These are phyloP conservation scores for Hecatera dysodea DNA, from an alignment of 2,888 invertebrate species.

Conservation along the genomic window DNA sequence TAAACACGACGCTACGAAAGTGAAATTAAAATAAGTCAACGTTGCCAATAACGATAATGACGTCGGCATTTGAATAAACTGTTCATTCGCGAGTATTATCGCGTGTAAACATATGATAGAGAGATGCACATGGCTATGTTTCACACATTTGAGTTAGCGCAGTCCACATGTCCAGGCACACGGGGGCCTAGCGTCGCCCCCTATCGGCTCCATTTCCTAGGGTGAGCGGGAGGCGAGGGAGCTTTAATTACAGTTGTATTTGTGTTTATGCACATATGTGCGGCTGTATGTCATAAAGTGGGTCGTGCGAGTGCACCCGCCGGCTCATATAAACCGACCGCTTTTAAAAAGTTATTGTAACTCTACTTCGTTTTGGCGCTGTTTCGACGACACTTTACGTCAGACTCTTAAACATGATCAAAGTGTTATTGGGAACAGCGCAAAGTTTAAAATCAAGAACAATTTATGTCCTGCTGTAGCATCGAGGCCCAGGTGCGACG, in stretches of 20 bases:
- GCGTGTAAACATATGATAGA: constrained; percentile 58
- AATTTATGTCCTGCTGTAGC: constrained; percentile 27
- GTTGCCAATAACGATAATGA: constrained; percentile 56
- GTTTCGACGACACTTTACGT: constrained; percentile 46
- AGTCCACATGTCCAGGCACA: constrained; percentile 56
- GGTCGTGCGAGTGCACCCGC: constrained; percentile 78
- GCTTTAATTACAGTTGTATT: constrained; percentile 77
- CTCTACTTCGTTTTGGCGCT: constrained; percentile 66
- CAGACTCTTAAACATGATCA: constrained; percentile 40
- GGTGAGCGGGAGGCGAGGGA: constrained; percentile 66
- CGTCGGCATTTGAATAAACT: constrained; percentile 60
- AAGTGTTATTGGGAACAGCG: constrained; percentile 36
- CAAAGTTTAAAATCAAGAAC: constrained; percentile 19
- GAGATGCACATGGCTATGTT: constrained; percentile 40
- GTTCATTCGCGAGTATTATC: constrained; percentile 63
- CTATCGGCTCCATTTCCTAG: constrained; percentile 61
- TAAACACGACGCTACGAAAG: constrained; percentile 60
- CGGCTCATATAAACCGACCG: constrained; percentile 77
- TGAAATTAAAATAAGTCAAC: constrained; percentile 60
- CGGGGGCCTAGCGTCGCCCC: constrained; percentile 56
- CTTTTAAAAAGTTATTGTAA: constrained; percentile 75
- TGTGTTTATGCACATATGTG: constrained; percentile 74
- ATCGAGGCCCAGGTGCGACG: constrained; percentile 38
- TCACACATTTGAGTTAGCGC: constrained; percentile 49
- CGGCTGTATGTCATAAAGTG: constrained; percentile 76